These are phyloP conservation scores for Ophthalmotilapia sp. DNA, from an alignment of 2,113 vertebrate genomes.

Conservation along the genomic window DNA sequence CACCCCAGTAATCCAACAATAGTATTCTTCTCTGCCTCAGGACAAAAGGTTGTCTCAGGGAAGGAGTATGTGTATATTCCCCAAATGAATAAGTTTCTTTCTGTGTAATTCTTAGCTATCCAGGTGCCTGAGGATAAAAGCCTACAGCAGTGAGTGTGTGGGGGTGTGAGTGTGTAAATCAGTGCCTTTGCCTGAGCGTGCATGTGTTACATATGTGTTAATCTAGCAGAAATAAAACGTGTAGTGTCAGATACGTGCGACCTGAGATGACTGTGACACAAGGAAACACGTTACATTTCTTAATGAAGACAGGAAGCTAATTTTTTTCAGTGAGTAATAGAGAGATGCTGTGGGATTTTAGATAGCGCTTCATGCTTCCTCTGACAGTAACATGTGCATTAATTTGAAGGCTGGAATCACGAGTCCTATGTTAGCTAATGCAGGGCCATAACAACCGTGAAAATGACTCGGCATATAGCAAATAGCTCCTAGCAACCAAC, in stretches of 20 bases:
- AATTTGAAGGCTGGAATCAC: conserved; percentile 11
- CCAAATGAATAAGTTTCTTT: conserved; percentile 39
- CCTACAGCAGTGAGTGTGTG: conserved; percentile 24
- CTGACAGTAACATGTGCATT: conserved; percentile 22
- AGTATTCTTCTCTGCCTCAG: conserved; percentile 19
- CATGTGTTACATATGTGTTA: neutral
- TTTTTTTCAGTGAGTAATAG: neutral
- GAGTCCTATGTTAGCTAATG: conserved; percentile 5
- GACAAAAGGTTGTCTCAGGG: conserved; percentile 6
- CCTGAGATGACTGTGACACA: neutral
- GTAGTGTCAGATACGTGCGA: neutral
- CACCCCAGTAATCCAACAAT: neutral
- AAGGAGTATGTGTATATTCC: conserved; percentile 14
- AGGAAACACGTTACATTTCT: neutral
- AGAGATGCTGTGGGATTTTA: neutral
- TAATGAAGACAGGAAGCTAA: neutral
- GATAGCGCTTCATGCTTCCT: neutral
- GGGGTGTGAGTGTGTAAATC: neutral
- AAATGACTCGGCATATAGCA: conserved; percentile 43
- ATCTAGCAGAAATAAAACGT: neutral
- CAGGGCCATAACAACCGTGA: conserved; percentile 35
- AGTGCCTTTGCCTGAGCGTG: neutral
- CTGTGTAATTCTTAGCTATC: conserved; percentile 23
- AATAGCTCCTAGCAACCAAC: conserved; percentile 45
- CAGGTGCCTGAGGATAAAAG: conserved; percentile 46